Evolutionary conservation across 2,113 vertebrate species (phyloP), one percentile per base, ranked within the genome.

Genomic region (Triplophysa siluroides): DNA sequence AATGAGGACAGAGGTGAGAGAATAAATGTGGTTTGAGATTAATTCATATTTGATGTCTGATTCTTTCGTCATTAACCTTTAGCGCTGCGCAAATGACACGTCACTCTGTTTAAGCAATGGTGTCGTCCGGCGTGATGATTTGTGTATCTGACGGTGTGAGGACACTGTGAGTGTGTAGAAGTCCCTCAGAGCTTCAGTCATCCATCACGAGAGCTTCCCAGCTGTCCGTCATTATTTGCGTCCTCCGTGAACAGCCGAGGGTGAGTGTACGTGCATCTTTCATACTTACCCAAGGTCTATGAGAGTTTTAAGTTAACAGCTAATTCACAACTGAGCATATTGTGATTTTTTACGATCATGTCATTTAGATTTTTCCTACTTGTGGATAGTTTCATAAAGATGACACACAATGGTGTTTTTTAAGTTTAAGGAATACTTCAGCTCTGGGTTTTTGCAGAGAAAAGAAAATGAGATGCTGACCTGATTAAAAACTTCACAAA

Each of bases 11-110:
- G 5, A 19, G 10, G 54, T n/a, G 54, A 58, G 19, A 58, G 3
- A 78, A 64, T 47, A 65, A 64, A 73, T 65, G 77, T 83, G 41
- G 4, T 76, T 38, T 41, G 43, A 83, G 82, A 90, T 85, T 21
- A 79, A 88, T 88, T 43, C 54, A 81, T 81, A 69, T 41, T 84
- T 86, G 81, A 77, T 69, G 84, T 72, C 78, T 81, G 81, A 80
- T 88, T 82, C 33, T 79, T 76, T 74, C 84, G 66, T 85, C 41
- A 67, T 90, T 91, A 89, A 88, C 87, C 86, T 89, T 86, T 64
- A n/a, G 60, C 76, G 64, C 63, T 38, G 60, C 72, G 78, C 81
- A 87, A 87, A 89, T 87, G 78, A 87, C 47, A 77, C 82, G 80
- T 81, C 66, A 78, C 73, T 76, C 73, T n/a, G 82, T 87, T 88